Evolutionary conservation across 2,113 vertebrate genomes (phyloP).

Genomic region (Daphoenositta chrysoptera): DNA sequence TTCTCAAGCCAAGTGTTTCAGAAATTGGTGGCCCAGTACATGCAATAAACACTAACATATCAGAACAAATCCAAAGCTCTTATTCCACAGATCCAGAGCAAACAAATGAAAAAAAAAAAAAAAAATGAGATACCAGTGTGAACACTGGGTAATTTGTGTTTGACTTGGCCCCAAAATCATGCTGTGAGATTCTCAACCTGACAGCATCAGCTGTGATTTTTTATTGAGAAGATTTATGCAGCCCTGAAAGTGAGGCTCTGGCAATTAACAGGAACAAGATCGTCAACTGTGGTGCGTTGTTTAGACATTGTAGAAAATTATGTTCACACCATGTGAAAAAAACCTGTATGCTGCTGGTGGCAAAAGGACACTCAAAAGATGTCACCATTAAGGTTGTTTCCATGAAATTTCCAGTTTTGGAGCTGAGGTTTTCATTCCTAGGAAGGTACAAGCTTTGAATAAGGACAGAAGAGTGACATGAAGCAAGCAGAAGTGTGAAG

Average conservation of each 20-base stretch:
- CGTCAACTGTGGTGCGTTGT: background rate
- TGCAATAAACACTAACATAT: background rate
- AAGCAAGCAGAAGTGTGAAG: background rate
- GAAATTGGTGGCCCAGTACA: background rate
- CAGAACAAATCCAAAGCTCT: background rate
- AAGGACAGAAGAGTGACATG: background rate
- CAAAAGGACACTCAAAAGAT: background rate
- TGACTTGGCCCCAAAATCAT: background rate
- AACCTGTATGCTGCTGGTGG: background rate
- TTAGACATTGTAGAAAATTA: background rate
- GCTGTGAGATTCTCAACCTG: background rate
- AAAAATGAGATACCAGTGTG: background rate
- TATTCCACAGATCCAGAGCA: background rate
- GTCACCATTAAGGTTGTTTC: background rate
- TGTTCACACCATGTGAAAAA: background rate
- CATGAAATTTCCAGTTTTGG: background rate
- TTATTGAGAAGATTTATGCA: background rate
- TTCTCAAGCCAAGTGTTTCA: background rate
- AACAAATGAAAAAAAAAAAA: background rate
- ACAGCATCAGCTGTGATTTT: background rate
- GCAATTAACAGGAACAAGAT: conserved; percentile 4
- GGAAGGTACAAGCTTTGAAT: background rate
- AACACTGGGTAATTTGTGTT: background rate
- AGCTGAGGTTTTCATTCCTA: background rate
- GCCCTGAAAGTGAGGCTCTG: background rate